phyloP scores from a whole-genome alignment of 2,888 invertebrate species.

The Euplagia quadripunctaria region DNA sequence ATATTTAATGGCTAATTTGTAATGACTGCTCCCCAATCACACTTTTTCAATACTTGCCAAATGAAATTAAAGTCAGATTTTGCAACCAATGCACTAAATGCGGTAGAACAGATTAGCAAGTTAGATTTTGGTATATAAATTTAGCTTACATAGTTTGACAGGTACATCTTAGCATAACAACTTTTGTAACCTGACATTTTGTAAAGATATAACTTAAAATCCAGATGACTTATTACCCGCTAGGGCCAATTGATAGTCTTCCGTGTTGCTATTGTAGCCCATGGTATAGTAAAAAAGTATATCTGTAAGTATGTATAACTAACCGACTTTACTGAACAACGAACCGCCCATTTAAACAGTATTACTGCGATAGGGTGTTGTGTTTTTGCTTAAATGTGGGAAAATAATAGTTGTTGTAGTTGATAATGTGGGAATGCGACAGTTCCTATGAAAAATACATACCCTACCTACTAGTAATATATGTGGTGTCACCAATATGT shows the following conservation, averaged over 20 bases:
- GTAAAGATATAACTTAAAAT: too few relatives aligned
- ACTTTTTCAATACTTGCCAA: too few relatives aligned
- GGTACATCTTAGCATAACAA: neutral
- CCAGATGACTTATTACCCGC: too few relatives aligned
- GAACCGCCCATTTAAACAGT: neutral
- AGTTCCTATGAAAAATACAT: too few relatives aligned
- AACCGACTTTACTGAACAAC: too few relatives aligned
- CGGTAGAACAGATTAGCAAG: too few relatives aligned
- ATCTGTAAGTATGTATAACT: too few relatives aligned
- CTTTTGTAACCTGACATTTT: neutral
- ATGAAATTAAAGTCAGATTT: neutral
- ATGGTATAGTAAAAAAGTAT: neutral
- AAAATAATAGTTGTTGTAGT: too few relatives aligned
- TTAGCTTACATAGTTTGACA: neutral
- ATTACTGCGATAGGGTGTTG: neutral
- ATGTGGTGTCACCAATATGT: neutral
- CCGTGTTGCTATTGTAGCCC: too few relatives aligned
- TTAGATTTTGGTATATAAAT: neutral
- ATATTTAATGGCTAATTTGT: too few relatives aligned
- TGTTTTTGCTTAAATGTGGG: neutral
- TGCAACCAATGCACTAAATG: neutral
- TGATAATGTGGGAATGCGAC: too few relatives aligned
- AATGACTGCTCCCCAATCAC: too few relatives aligned
- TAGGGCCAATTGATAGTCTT: neutral
- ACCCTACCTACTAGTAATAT: neutral